Base-by-base conservation (phyloP, 2,888 invertebrate genomes). In the Brachylomia viminalis region DNA sequence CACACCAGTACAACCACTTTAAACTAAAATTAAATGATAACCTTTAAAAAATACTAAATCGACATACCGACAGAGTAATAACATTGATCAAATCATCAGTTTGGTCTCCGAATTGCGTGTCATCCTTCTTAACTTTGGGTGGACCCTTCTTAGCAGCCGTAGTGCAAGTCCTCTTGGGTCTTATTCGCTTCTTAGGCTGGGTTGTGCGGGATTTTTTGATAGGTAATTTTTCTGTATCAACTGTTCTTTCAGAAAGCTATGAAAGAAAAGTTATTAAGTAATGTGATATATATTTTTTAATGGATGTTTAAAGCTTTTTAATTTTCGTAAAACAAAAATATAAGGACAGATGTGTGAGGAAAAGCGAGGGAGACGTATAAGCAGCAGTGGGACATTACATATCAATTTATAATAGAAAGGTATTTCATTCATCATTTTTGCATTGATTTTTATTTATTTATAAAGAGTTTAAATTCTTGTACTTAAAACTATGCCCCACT, bases 1-100 rank as follows among this genome's bases (percentile, higher is more conserved):
- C n/a, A 27, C n/a, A 54, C 54, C n/a, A 15, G 13, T n/a, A 54
- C 54, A 54, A 11, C 13, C n/a, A 54, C 13, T 23, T 54, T 11
- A n/a, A n/a, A n/a, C 23, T 23, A 52, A 54, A 54, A n/a, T 54
- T 11, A 11, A 58, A 59, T 59, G 10, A 1, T 20, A 59, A 20
- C 30, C 20, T 33, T 11, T 33, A 10, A 59, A 33, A 30, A 47
- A 23, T 45, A 62, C n/a, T 11, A 11, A 58, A 62, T 54, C 27
- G 7, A 85, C 89, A 88, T 87, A 94, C 94, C 78, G 94, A 86
- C 27, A 94, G 79, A 56, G 90, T 92, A 13, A 93, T 88, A 54
- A 95, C 84, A 15, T 90, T 93, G 38, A 92, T 92, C 71, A 90
- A 91, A 47, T 92, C 93, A 27, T 93, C 91, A 0, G 92, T 90